Base-by-base conservation (phyloP, 1,140 invertebrate species). In the Drosophila bocki region DNA sequence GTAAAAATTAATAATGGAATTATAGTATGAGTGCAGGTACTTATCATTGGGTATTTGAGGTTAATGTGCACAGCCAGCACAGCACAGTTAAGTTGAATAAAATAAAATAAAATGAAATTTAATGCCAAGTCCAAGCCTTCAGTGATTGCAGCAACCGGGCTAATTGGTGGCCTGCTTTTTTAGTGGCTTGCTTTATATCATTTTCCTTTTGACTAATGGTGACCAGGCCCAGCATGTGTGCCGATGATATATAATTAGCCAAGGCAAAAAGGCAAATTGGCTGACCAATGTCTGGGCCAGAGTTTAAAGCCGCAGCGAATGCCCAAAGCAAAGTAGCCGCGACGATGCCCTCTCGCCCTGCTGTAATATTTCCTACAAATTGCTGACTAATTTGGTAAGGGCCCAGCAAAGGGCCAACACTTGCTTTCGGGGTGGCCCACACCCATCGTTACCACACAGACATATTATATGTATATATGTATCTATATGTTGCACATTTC, bases 231-330 rank as follows among this genome's bases (percentile, higher is more conserved):
- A 64, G 69, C 80, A 70, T 70, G 75, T 60, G 59, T 58, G 59
- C 68, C 72, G 80, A 80, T 84, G 77, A 88, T 87, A 87, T 83
- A 75, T 88, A 88, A 87, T 87, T 87, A 87, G 68, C 50, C 74
- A 71, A 50, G 50, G 45, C 75, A 64, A 69, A 82, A 78, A 61
- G 68, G 35, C 72, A 61, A 78, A 81, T 85, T 75, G 74, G 67
- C 78, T 50, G 71, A 72, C 70, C 68, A 51, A 72, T 51, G 70
- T 68, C 69, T 72, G 67, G 42, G 45, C 54, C 44, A 32, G 37
- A 37, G 67, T 44, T 74, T 60, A 71, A 80, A 62, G 59, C 64
- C 65, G 35, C 54, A 68, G 39, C 54, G 54, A 67, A 68, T 45
- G 67, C 67, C 67, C 33, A 56, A 70, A 68, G 67, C 67, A 70